These are phyloP conservation scores for Mesorhabditis belari DNA, from an alignment of 2,888 invertebrate species.

Conservation along the genomic window DNA sequence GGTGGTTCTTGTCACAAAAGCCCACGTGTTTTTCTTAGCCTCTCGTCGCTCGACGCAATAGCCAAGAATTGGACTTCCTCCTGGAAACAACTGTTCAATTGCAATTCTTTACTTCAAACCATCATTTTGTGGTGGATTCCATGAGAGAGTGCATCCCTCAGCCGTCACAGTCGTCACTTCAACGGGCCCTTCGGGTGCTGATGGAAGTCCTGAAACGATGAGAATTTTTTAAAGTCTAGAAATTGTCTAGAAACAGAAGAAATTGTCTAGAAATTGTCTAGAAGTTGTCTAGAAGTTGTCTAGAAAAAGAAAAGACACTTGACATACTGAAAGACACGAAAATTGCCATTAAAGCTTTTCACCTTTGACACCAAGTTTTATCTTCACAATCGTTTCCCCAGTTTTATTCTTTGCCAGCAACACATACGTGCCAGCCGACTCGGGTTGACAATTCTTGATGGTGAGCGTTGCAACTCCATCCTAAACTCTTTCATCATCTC, in stretches of 20 bases:
- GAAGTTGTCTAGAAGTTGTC: too few relatives aligned
- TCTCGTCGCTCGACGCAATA: conserved; percentile 40
- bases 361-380: conserved; percentile 71
- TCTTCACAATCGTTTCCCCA: conserved; percentile 68
- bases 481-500: not conserved
- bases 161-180: conserved; percentile 19
- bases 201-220: conserved; percentile 24
- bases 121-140: conserved; percentile 32
- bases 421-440: conserved; percentile 70
- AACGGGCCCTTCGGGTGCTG: conserved; percentile 29
- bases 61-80: conserved; percentile 33
- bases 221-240: not conserved
- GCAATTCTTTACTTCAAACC: too few relatives aligned
- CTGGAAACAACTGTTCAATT: too few relatives aligned
- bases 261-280: not conserved
- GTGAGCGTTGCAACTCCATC: conserved; percentile 32
- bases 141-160: conserved; percentile 17
- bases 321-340: too few relatives aligned
- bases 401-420: conserved; percentile 69
- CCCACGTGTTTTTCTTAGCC: conserved; percentile 21
- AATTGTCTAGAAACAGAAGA: conserved; percentile 3
- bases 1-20: conserved; percentile 26
- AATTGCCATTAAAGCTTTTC: too few relatives aligned
- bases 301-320: too few relatives aligned
- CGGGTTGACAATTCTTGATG: conserved; percentile 63